Evolutionary conservation across 1,140 invertebrate species (phyloP).

Genomic region (Chymomyza costata): DNA sequence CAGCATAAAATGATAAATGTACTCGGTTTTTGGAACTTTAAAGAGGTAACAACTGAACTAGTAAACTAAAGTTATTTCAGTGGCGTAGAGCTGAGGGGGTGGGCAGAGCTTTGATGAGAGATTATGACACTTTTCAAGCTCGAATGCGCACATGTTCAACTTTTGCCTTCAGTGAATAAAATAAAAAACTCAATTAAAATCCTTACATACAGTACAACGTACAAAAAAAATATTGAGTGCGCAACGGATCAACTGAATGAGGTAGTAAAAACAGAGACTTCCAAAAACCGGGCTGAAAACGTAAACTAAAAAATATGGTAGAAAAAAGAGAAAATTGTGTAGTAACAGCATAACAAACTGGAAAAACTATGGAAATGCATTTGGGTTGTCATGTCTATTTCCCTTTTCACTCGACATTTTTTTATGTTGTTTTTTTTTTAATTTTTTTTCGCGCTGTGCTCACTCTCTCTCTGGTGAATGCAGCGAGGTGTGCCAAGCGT

Average conservation of each 20-base stretch:
- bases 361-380: conserved; percentile 54
- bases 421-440: neutral
- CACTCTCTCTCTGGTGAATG: no score
- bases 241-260: conserved; percentile 46
- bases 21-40: no score
- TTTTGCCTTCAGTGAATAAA: conserved; percentile 62
- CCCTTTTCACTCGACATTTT: conserved; percentile 21
- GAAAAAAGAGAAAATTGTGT: conserved; percentile 36
- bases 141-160: conserved; percentile 44
- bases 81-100: no score
- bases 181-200: conserved; percentile 73
- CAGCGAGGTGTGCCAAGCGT: neutral
- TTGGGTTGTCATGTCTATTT: conserved; percentile 35
- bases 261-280: conserved; percentile 31
- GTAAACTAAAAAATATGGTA: conserved; percentile 13
- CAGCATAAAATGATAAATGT: conserved; percentile 51
- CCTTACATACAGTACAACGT: conserved; percentile 43
- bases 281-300: no score
- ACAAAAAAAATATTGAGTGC: conserved; percentile 54
- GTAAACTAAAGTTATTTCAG: no score
- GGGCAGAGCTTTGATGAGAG: no score
- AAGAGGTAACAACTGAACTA: no score
- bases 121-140: conserved; percentile 64
- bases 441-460: conserved; percentile 1
- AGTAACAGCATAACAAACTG: conserved; percentile 66